phyloP scores from a whole-genome alignment of 2,113 vertebrate genomes.

The Callocephalon fimbriatum region DNA sequence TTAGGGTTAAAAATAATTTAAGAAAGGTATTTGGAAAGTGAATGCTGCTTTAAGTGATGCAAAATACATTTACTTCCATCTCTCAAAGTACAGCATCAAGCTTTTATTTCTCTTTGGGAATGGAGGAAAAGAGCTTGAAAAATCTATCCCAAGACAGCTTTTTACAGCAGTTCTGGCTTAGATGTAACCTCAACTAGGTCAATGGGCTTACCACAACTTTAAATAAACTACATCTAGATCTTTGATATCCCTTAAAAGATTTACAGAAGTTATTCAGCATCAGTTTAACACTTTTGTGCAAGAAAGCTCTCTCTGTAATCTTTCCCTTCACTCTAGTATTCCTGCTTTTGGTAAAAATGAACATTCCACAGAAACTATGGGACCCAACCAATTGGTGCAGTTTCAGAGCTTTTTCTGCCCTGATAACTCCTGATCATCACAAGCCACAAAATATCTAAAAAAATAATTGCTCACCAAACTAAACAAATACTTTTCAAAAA shows the following conservation, averaged over 20 bases:
- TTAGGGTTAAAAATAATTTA: not conserved
- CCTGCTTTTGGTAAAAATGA: not conserved
- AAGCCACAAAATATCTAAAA: not conserved
- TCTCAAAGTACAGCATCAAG: not conserved
- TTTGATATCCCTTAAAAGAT: not conserved
- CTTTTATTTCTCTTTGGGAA: not conserved
- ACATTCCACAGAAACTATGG: not conserved
- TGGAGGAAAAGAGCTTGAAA: not conserved
- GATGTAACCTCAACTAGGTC: not conserved
- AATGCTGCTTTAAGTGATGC: not conserved
- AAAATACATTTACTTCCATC: not conserved
- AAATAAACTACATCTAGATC: not conserved
- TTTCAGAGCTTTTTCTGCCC: not conserved
- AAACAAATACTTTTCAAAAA: not conserved
- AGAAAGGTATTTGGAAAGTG: not conserved
- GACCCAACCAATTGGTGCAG: not conserved
- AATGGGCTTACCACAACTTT: not conserved
- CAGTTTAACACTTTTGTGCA: not conserved
- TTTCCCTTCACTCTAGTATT: not conserved
- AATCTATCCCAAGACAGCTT: not conserved
- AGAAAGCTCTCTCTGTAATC: not conserved
- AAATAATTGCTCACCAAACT: not conserved
- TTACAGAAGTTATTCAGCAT: not conserved
- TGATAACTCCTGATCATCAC: not conserved
- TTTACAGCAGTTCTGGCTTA: not conserved